A percentile compares a stretch with the other conserved stretches of the same genome.
Evolutionary conservation across 2,888 invertebrate species (phyloP).

Genomic region (Pollenia angustigena): DNA sequence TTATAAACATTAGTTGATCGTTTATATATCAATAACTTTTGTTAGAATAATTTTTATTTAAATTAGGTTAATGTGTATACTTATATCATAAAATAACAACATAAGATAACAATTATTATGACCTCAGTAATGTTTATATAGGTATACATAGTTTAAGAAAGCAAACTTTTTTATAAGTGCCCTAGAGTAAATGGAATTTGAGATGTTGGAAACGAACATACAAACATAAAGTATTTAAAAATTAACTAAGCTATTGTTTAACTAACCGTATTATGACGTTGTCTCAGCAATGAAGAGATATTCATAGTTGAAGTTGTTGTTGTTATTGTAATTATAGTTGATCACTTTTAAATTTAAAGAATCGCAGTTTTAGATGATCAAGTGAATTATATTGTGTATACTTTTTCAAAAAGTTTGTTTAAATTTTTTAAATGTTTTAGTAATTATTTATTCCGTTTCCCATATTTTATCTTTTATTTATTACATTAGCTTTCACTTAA

Average conservation of each 20-base stretch:
- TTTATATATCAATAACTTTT: neutral
- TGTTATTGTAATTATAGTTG: constrained; percentile 12
- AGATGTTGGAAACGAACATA: neutral
- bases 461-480: no score
- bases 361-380: neutral
- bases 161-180: no score
- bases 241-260: constrained; percentile 7
- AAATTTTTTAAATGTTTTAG: no score
- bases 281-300: constrained; percentile 25
- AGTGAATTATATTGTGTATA: no score
- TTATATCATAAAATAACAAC: no score
- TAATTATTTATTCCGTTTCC: no score
- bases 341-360: constrained; percentile 31
- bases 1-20: neutral
- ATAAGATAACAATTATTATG: neutral
- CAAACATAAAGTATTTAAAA: neutral
- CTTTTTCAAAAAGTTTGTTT: no score
- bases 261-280: constrained; percentile 61
- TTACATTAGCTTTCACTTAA: constrained; percentile 49
- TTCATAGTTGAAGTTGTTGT: constrained; percentile 29
- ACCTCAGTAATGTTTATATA: neutral
- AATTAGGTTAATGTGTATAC: no score
- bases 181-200: neutral
- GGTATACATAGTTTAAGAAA: neutral
- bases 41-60: no score